phyloP scores from a whole-genome alignment of 2,113 vertebrate genomes.

The Poicephalus meyeri region DNA sequence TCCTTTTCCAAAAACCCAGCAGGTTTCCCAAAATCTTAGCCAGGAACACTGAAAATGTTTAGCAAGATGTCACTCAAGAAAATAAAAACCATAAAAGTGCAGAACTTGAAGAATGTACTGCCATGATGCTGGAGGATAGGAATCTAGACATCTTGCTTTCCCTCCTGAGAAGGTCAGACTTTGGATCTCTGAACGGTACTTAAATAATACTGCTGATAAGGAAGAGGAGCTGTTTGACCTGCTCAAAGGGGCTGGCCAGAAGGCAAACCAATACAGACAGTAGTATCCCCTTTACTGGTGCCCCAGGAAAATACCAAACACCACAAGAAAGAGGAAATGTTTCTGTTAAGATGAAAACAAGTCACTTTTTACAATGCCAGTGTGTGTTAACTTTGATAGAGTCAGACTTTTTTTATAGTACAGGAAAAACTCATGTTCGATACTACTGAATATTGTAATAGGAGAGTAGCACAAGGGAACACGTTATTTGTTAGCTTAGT shows the following conservation, averaged over 20 bases:
- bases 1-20: not conserved
- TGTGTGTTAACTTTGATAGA: not conserved
- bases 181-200: not conserved
- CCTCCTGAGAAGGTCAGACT: not conserved
- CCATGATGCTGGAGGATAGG: not conserved
- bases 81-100: not conserved
- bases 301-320: not conserved
- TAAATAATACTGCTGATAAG: not conserved
- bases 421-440: rapidly evolving
- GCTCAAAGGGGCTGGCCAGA: not conserved
- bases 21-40: not conserved
- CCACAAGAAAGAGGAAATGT: not conserved
- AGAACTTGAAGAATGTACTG: not conserved
- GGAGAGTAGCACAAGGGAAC: not conserved
- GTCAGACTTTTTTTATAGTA: not conserved
- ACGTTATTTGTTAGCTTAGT: not conserved
- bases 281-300: not conserved
- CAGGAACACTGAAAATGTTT: not conserved
- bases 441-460: not conserved
- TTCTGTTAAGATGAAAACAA: not conserved
- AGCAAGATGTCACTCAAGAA: not conserved
- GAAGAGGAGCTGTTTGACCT: not conserved
- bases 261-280: not conserved
- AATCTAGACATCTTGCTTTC: not conserved
- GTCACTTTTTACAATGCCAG: not conserved